Evolutionary conservation across 2,113 vertebrate genomes (phyloP), one percentile per base, ranked within the genome.

Genomic region (Malurus cyaneus): DNA sequence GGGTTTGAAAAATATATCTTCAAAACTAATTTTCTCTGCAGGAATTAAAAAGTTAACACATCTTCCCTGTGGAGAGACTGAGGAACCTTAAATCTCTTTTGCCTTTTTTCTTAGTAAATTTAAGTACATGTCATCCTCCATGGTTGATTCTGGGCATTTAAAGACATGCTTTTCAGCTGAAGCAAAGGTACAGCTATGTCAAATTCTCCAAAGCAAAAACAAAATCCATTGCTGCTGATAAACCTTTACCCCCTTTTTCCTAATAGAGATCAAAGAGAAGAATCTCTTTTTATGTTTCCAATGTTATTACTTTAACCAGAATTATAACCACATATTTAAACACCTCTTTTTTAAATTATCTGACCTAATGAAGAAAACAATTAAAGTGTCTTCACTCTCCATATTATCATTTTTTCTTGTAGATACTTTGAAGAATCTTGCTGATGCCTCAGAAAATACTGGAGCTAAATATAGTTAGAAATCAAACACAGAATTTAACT

Each of bases 251-350:
- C 61, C 13, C 2, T 66, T 96, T 89, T 94, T 78, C 26, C 66
- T 92, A 94, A 80, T 76, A n/a, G 61, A 91, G 83, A 96, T 97
- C 92, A 97, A 98, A 97, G 65, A 41, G 71, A 96, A 97, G 52
- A 53, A 93, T 59, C 91, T 5, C 12, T 89, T 97, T 95, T 96
- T 84, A 89, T 94, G 71, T 96, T 95, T 92, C n/a, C 46, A 86
- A 42, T 94, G 84, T 23, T 84, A 80, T 14, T 86, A 91, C 84
- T 78, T 87, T 56, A 91, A 90, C 28, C 92, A 83, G 53, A 97
- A 93, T 87, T 88, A 83, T 95, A 93, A 87, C 57, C 64, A 71
- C 16, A 62, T 93, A 91, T 86, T 95, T 36, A 14, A 93, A 92
- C 54, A 92, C 5, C 32, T 93, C 6, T 79, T 89, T 89, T 89